Evolutionary conservation across 2,797 vertebrate genomes (phyloP), one percentile per base, ranked within the genome.

Genomic region (Orientallactaga sibirica): DNA sequence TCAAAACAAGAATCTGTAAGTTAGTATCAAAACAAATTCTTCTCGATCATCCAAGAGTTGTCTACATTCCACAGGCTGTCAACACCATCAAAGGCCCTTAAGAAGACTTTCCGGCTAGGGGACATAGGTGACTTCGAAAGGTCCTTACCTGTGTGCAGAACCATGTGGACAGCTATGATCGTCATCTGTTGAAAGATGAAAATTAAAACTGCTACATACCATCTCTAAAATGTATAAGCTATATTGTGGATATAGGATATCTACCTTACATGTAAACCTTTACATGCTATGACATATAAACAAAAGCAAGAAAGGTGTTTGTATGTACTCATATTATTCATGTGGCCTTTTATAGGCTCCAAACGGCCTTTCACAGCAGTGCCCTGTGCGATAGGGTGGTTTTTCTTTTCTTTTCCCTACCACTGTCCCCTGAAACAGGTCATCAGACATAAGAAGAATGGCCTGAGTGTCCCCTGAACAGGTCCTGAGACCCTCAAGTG

Each of bases 101-200:
- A 61, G 79, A 48, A 82, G 90, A 82, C 1, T 48, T 96, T 79
- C 7, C 82, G 61, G 12, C 22, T 66, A 75, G 22, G 11, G n/a
- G 68, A 90, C 12, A 92, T 62, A 79, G 37, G 29, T 55, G 27
- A n/a, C 68, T 87, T 81, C 55, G 61, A 85, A 93, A 64, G 74
- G 74, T 62, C 58, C 37, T n/a, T 33, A 37, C 16, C 77, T 83
- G 25, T 55, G 20, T 25, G 48, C 7, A 15, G 9, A 24, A 22
- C 20, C 58, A 84, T 37, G 33, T 37, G 33, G 33, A 22, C 43
- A 84, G 70, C 61, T 73, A 85, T 76, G 15, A 52, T 3, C 4
- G 18, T 24, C 48, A 41, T 37, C 10, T 29, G 66, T 29, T 77
- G 22, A 61, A 62, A 84, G 64, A 33, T 7, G 6, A 58, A 67